Evolutionary conservation across 2,888 invertebrate species (phyloP).

Genomic region (Rhodophaea formosa): DNA sequence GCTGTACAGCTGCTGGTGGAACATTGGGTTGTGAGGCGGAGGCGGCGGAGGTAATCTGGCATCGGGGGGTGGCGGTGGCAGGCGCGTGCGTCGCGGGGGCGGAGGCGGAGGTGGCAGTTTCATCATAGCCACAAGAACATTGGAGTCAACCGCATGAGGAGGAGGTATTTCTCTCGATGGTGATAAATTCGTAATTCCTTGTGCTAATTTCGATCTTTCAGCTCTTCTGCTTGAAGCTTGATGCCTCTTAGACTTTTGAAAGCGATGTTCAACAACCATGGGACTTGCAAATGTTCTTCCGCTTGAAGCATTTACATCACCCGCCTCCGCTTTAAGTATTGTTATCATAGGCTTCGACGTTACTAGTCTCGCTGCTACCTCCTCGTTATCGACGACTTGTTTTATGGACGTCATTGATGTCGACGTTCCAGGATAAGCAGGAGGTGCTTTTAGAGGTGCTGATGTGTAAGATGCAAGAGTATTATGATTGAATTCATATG

Average conservation of each 20-base stretch:
- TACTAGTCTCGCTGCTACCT: constrained; percentile 88
- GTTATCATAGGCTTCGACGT: constrained; percentile 89
- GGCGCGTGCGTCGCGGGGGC: constrained; percentile 80
- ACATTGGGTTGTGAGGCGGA: constrained; percentile 92
- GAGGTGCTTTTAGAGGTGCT: constrained; percentile 80
- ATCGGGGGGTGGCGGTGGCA: constrained; percentile 85
- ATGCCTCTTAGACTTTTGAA: constrained; percentile 74
- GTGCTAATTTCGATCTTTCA: constrained; percentile 82
- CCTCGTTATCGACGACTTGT: constrained; percentile 75
- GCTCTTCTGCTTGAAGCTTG: constrained; percentile 81
- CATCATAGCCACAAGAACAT: constrained; percentile 82
- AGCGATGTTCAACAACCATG: constrained; percentile 73
- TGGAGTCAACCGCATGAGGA: constrained; percentile 68
- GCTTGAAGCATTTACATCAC: constrained; percentile 83
- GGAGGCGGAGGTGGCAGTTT: constrained; percentile 82
- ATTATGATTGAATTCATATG: constrained; percentile 84
- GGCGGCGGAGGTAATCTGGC: constrained; percentile 85
- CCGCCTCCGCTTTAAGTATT: constrained; percentile 88
- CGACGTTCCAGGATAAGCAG: constrained; percentile 82
- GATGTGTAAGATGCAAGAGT: constrained; percentile 66
- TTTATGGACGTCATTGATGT: constrained; percentile 41
- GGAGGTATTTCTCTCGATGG: constrained; percentile 67
- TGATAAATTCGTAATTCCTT: constrained; percentile 72
- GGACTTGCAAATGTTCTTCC: constrained; percentile 79
- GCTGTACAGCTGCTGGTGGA: constrained; percentile 93